Percentiles rank a stretch among this genome's conserved stretches.
These are phyloP conservation scores for Athene cunicularia DNA, from an alignment of 2,113 vertebrate genomes.

Conservation along the genomic window DNA sequence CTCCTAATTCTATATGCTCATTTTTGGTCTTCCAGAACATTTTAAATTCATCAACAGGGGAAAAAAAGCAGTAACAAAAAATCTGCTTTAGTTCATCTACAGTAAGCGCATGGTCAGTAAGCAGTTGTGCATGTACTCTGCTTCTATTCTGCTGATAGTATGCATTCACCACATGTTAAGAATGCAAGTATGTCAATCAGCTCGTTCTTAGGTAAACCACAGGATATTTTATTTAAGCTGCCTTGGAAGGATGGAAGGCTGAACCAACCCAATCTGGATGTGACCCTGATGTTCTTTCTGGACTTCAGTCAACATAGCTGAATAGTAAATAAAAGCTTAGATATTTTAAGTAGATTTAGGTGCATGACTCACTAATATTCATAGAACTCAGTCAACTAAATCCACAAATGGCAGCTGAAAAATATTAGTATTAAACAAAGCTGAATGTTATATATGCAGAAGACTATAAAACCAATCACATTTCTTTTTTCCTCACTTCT, in stretches of 20 bases:
- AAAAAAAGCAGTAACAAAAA: background rate
- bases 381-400: slow-evolving; percentile 22
- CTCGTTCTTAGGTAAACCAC: background rate
- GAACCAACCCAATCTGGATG: background rate
- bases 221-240: background rate
- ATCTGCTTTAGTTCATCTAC: background rate
- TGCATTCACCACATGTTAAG: background rate
- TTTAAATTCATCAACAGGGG: background rate
- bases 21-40: background rate
- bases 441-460: slow-evolving; percentile 8
- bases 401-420: slow-evolving; percentile 5
- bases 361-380: slow-evolving; percentile 29
- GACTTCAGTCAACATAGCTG: background rate
- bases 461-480: background rate
- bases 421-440: slow-evolving; percentile 44
- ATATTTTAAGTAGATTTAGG: slow-evolving; percentile 12
- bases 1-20: background rate
- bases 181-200: background rate
- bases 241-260: background rate
- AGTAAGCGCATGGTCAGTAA: background rate
- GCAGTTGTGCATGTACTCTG: background rate
- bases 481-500: background rate
- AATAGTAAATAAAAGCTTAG: slow-evolving; percentile 5
- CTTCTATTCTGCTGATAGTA: background rate
- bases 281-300: background rate